Base-by-base conservation (phyloP, 2,888 invertebrate genomes). In the Oeneis ivallda region DNA sequence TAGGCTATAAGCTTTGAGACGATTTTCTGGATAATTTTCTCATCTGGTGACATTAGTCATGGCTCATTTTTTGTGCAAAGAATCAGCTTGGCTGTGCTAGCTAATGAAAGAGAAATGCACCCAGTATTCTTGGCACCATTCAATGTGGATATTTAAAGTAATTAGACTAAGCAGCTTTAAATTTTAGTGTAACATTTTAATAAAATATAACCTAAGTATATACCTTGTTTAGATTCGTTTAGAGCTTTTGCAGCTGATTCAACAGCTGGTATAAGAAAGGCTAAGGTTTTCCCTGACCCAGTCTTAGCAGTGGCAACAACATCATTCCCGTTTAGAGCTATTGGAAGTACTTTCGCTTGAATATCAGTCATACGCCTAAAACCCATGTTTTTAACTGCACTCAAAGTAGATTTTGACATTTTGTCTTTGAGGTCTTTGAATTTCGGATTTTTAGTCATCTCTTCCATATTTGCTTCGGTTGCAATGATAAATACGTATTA, bases 241-340 rank as follows among this genome's bases (percentile, higher is more conserved):
- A 74, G 59, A 62, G 72, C 71, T 83, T 96, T 97, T 77, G 94
- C 92, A 62, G 98, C 95, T 59, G 96, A 90, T 87, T 99, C 98
- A n/a, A 99, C 92, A 10, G 96, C 96, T 7, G 99, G 99, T 70
- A 99, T 95, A 0, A 99, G 93, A 83, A 99, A 99, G 0, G 99
- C 98, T 64, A 99, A 86, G 0, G 99, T 99, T 92, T 99, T 99
- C 59, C 98, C 98, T 65, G 98, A 98, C 0, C 99, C 99, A 13
- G 99, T 99, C 88, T 97, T 97, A 0, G 99, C 99, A 64, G 98
- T 95, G 34, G 98, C 99, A 32, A 99, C 96, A 66, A 99, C 90
- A 93, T 99, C 99, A 70, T 95, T 92, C 2, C 98, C 98, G 82
- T 97, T 96, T 62, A 99, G 85, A 32, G 98, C 92, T 52, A 95